These are phyloP conservation scores for Nyleta sp. DNA, from an alignment of 2,888 invertebrate genomes.

Conservation along the genomic window DNA sequence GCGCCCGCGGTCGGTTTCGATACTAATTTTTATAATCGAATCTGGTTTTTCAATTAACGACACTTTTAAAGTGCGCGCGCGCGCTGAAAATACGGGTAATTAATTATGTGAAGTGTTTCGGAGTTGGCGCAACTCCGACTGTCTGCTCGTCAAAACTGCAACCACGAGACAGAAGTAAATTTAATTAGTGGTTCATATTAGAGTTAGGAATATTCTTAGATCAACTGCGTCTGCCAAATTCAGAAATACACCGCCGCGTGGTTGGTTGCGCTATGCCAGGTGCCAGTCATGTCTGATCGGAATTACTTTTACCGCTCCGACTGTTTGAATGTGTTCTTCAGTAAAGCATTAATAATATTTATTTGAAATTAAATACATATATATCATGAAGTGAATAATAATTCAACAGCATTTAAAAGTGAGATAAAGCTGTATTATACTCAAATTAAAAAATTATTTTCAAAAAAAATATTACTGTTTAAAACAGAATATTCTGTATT, in stretches of 20 bases:
- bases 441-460: too few species aligned
- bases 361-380: too few species aligned
- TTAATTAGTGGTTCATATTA: conserved; percentile 50
- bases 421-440: too few species aligned
- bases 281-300: conserved; percentile 30
- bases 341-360: too few species aligned
- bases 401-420: too few species aligned
- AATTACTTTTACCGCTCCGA: conserved; percentile 34
- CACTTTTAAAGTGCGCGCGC: neutral
- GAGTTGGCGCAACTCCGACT: conserved; percentile 8
- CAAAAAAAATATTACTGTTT: too few species aligned
- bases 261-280: conserved; percentile 47
- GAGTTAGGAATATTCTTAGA: conserved; percentile 50
- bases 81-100: conserved; percentile 15
- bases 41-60: neutral
- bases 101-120: conserved; percentile 32
- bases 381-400: too few species aligned
- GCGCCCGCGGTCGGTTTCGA: neutral
- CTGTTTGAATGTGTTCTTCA: neutral
- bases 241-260: conserved; percentile 39
- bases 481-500: too few species aligned
- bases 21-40: conserved; percentile 27
- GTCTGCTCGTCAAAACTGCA: conserved; percentile 32
- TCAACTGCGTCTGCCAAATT: conserved; percentile 36
- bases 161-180: conserved; percentile 42